A percentile compares a stretch with the other conserved stretches of the same genome.
Conservation (phyloP, 2,113 vertebrate genomes). For the Chitala chitala region DNA sequence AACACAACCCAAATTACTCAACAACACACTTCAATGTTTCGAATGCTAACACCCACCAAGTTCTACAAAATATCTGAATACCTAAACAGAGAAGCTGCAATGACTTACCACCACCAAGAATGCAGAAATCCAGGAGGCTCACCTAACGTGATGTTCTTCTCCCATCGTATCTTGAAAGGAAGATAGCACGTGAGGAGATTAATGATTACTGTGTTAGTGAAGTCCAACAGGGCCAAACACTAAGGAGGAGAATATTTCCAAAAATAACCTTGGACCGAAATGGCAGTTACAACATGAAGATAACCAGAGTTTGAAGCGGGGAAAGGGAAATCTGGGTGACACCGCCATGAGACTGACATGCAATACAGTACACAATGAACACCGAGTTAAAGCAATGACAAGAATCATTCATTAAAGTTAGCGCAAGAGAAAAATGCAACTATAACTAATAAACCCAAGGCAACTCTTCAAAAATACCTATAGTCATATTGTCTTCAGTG, state of each 20-base stretch:
- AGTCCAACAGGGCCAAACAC: not conserved
- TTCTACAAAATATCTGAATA: not conserved
- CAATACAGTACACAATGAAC: not conserved
- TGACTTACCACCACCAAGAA: slow-evolving; percentile 97
- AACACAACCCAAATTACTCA: too few species aligned
- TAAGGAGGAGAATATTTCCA: too few species aligned
- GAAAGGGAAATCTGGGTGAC: not conserved
- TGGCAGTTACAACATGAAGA: not conserved
- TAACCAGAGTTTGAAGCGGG: not conserved
- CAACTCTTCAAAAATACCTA: too few species aligned
- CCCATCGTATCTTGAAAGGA: slow-evolving; percentile 91
- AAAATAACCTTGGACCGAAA: too few species aligned
- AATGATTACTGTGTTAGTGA: not conserved
- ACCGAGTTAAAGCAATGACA: not conserved
- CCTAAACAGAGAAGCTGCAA: slow-evolving; percentile 12
- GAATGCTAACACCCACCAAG: too few species aligned
- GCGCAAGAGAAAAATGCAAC: not conserved
- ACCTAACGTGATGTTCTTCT: slow-evolving; percentile 98
- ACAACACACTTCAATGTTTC: too few species aligned
- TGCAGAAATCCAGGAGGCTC: slow-evolving; percentile 98
- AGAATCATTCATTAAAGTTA: slow-evolving; percentile 2
- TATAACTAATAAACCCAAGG: not conserved
- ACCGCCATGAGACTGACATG: not conserved
- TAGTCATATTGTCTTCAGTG: not conserved
- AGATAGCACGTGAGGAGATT: slow-evolving; percentile 27